These are phyloP conservation scores for Tenebrosternarchus preto DNA, from an alignment of 2,113 vertebrate species.

Conservation along the genomic window DNA sequence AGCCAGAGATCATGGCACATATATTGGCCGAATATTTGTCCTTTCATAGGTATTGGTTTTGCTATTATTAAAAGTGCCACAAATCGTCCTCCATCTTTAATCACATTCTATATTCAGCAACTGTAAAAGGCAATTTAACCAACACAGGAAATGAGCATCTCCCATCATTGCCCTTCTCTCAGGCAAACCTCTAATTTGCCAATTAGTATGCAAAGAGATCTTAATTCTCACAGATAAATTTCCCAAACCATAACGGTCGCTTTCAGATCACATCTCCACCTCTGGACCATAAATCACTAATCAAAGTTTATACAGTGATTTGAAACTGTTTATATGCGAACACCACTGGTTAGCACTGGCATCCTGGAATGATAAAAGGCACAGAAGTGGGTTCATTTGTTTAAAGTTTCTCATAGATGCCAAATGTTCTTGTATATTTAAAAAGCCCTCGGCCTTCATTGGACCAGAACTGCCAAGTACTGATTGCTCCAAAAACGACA, in stretches of 20 bases:
- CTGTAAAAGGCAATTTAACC: conserved; percentile 49
- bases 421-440: background rate
- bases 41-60: background rate
- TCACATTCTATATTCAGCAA: conserved; percentile 48
- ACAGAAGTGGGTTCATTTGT: background rate
- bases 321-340: background rate
- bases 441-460: conserved; percentile 5
- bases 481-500: conserved; percentile 25
- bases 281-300: conserved; percentile 45
- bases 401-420: background rate
- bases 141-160: conserved; percentile 54
- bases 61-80: conserved; percentile 36
- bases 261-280: conserved; percentile 35
- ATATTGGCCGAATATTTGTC: conserved; percentile 3
- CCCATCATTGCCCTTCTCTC: conserved; percentile 47
- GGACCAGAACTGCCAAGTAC: conserved; percentile 25
- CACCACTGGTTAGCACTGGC: background rate
- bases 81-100: conserved; percentile 49
- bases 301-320: conserved; percentile 36
- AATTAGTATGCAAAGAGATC: conserved; percentile 54
- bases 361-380: background rate
- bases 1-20: background rate
- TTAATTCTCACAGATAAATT: conserved; percentile 46
- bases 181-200: conserved; percentile 50
- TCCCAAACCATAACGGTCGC: conserved; percentile 26